Percentiles rank a stretch among this genome's conserved stretches.
phyloP scores from a whole-genome alignment of 2,113 vertebrate species.

The Sinocyclocheilus grahami region DNA sequence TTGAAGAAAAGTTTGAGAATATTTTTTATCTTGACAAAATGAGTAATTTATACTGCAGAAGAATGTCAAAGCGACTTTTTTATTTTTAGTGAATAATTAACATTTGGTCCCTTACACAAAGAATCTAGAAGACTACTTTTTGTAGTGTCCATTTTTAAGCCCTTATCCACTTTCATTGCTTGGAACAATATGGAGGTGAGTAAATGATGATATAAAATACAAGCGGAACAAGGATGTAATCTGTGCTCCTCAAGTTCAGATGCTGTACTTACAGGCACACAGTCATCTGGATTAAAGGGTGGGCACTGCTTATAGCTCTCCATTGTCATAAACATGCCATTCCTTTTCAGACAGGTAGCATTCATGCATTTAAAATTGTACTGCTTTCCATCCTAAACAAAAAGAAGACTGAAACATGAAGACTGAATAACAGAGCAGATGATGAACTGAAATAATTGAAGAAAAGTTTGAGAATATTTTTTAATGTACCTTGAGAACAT shows the following conservation, averaged over 20 bases:
- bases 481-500: constrained; percentile 62
- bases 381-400: constrained; percentile 75
- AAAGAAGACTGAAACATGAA: background rate
- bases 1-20: constrained; percentile 3
- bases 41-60: too few relatives aligned
- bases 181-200: background rate
- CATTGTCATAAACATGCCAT: constrained; percentile 71
- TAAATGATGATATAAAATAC: background rate
- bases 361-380: constrained; percentile 75
- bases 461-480: constrained; percentile 3
- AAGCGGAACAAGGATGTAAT: background rate
- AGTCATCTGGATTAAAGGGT: background rate
- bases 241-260: background rate
- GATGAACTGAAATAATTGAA: constrained; percentile 72
- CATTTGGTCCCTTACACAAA: background rate
- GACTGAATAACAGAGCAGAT: background rate
- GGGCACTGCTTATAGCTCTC: constrained; percentile 80
- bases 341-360: constrained; percentile 75
- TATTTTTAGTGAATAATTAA: background rate
- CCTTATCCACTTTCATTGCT: background rate
- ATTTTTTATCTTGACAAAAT: too few relatives aligned
- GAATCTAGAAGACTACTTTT: background rate
- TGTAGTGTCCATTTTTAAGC: background rate
- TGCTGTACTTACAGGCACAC: background rate
- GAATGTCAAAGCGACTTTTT: too few relatives aligned